phyloP scores from a whole-genome alignment of 2,888 invertebrate genomes.

The Sphaerophoria taeniata region DNA sequence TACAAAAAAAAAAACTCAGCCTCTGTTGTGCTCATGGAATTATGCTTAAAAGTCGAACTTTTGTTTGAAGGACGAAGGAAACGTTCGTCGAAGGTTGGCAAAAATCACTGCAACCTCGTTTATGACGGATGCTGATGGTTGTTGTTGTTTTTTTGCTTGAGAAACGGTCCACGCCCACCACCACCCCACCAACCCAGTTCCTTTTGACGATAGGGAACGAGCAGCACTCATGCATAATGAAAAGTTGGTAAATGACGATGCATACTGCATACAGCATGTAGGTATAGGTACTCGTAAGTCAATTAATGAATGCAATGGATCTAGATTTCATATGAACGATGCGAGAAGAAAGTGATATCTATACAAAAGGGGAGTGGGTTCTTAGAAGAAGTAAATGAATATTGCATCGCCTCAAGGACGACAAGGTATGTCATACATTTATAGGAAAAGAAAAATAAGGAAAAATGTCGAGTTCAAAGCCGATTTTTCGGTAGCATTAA shows the following conservation, averaged over 20 bases:
- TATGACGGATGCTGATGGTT: constrained; percentile 1
- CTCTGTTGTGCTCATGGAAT: neutral
- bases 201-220: constrained; percentile 3
- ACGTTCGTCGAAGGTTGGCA: neutral
- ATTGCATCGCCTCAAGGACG: neutral
- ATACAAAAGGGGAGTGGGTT: neutral
- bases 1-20: neutral
- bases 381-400: neutral
- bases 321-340: constrained; percentile 1
- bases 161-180: too few species aligned
- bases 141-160: neutral
- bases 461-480: too few species aligned
- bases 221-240: constrained; percentile 26
- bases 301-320: constrained; percentile 35
- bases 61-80: neutral
- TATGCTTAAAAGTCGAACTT: constrained; percentile 17
- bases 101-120: constrained; percentile 40
- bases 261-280: constrained; percentile 29
- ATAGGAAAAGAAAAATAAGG: neutral
- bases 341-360: neutral
- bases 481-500: neutral
- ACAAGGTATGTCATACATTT: neutral
- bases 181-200: neutral
- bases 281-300: constrained; percentile 25
- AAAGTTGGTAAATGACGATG: constrained; percentile 30